A percentile compares a stretch with the other conserved stretches of the same genome.
These are phyloP conservation scores for Holacanthus passer DNA, from an alignment of 2,113 vertebrate species.

Conservation along the genomic window DNA sequence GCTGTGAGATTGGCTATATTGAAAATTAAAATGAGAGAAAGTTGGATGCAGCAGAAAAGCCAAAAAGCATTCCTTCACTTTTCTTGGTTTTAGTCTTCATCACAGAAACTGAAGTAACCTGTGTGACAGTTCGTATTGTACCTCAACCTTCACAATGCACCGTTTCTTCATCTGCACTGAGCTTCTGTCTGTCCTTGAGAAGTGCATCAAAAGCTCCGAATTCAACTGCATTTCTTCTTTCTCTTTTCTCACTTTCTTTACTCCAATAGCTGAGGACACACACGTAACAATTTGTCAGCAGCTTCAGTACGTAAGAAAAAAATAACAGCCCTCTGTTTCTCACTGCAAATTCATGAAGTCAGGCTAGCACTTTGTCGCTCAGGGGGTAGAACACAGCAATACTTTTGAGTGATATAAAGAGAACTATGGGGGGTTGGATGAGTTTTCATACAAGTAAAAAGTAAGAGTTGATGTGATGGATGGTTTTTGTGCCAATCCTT, in stretches of 20 bases:
- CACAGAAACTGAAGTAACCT: not conserved
- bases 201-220: not conserved
- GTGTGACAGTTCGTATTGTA: not conserved
- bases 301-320: not conserved
- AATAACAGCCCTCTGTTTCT: constrained; percentile 1
- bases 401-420: not conserved
- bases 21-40: not conserved
- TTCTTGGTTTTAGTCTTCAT: not conserved
- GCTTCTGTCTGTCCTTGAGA: constrained; percentile 17
- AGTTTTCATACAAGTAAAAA: not conserved
- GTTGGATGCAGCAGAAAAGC: not conserved
- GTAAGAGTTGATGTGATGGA: not conserved
- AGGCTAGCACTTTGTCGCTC: not conserved
- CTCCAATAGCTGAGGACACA: not conserved
- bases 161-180: not conserved
- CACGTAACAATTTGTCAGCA: not conserved
- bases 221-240: not conserved
- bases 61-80: not conserved
- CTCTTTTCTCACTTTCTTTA: not conserved
- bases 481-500: not conserved
- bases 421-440: not conserved
- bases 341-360: not conserved
- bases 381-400: not conserved
- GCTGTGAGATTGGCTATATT: not conserved
- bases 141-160: not conserved